Evolutionary conservation across 2,888 invertebrate genomes (phyloP).

Genomic region (Listrodromus nycthemerus): DNA sequence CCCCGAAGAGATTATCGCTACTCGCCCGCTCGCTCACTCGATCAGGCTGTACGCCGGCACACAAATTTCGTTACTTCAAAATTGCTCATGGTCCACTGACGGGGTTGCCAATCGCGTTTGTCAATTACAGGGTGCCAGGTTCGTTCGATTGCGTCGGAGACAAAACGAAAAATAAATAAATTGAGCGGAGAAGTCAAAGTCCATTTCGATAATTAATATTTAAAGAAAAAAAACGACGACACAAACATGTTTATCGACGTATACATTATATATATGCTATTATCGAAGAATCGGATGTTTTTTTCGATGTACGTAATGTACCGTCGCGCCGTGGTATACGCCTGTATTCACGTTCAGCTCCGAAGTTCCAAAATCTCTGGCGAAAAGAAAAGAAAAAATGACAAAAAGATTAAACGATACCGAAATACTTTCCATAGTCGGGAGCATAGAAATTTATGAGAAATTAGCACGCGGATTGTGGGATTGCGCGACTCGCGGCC

Average conservation of each 20-base stretch:
- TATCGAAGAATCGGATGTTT: too few relatives aligned
- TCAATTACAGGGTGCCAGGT: constrained; percentile 42
- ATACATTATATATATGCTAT: too few relatives aligned
- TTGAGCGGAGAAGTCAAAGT: not conserved
- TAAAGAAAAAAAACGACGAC: too few relatives aligned
- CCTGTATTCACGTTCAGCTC: too few relatives aligned
- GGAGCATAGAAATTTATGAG: not conserved
- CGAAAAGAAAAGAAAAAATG: too few relatives aligned
- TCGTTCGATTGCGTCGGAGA: not conserved
- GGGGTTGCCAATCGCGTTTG: constrained; percentile 59
- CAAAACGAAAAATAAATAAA: not conserved
- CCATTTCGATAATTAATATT: too few relatives aligned
- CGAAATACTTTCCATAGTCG: not conserved
- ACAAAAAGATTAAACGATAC: too few relatives aligned
- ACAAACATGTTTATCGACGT: too few relatives aligned
- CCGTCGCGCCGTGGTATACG: too few relatives aligned
- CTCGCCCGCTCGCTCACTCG: constrained; percentile 11
- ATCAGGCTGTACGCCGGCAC: constrained; percentile 2
- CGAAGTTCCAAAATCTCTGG: too few relatives aligned
- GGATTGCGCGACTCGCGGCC: not conserved
- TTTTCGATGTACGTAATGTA: too few relatives aligned
- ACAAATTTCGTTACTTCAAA: constrained; percentile 61
- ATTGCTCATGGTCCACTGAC: constrained; percentile 50
- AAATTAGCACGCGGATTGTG: not conserved
- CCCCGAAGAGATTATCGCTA: constrained; percentile 64